These are phyloP conservation scores for Trichopria drosophilae DNA, from an alignment of 2,888 invertebrate species.

Conservation along the genomic window DNA sequence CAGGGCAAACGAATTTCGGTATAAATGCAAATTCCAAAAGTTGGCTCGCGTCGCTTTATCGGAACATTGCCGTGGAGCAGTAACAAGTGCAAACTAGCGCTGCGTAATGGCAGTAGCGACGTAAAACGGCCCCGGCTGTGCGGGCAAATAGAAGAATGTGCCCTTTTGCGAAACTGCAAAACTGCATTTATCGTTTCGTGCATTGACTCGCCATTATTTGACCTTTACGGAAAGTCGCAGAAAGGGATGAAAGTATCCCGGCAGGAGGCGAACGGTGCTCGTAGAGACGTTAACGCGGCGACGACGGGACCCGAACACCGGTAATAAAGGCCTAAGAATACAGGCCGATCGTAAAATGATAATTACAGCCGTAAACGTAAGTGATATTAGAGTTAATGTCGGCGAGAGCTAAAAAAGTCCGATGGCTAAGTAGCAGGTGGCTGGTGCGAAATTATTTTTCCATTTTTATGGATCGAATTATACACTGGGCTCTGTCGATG, in stretches of 20 bases:
- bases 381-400: slow-evolving; percentile 57
- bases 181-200: slow-evolving; percentile 48
- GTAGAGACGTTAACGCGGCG: slow-evolving; percentile 44
- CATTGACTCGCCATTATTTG: slow-evolving; percentile 6
- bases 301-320: slow-evolving; percentile 40
- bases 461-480: too few relatives aligned
- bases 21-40: too few relatives aligned
- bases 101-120: slow-evolving; percentile 3
- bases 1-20: too few relatives aligned
- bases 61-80: too few relatives aligned
- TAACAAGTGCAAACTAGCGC: slow-evolving; percentile 2
- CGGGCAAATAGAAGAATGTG: slow-evolving; percentile 1
- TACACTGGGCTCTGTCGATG: too few relatives aligned
- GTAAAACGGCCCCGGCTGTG: slow-evolving; percentile 3
- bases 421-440: slow-evolving; percentile 35
- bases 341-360: slow-evolving; percentile 57
- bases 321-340: slow-evolving; percentile 57
- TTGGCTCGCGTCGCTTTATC: too few relatives aligned
- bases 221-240: too few relatives aligned
- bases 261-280: slow-evolving; percentile 24
- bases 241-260: slow-evolving; percentile 43
- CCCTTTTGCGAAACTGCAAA: slow-evolving; percentile 39
- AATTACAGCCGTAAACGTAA: slow-evolving; percentile 56
- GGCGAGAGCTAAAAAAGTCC: slow-evolving; percentile 36
- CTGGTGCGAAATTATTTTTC: slow-evolving; percentile 37